Base-by-base conservation (phyloP, 2,113 vertebrate species). In the Neomonachus schauinslandi region DNA sequence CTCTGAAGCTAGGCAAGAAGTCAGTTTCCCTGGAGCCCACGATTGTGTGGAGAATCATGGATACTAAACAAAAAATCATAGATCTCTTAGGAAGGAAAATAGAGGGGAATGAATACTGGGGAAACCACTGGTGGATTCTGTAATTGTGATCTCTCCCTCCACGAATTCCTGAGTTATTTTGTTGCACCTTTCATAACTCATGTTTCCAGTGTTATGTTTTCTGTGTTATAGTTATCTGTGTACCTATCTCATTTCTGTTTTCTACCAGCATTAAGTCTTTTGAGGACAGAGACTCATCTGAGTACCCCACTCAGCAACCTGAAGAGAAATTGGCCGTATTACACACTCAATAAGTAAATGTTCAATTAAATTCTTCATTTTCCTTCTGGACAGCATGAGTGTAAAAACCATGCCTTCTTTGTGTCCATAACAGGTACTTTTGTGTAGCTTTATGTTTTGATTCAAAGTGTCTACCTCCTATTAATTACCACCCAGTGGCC, bases 51-150 rank as follows among this genome's bases (percentile, higher is more conserved):
- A 84, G n/a, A 86, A 55, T 16, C 7, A 21, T 49, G 16, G 31
- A 36, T 72, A 33, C 21, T n/a, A 53, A 91, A 42, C 28, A 80
- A 95, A 94, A 90, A 94, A 87, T 42, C n/a, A 67, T 74, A 84
- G 21, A 16, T 81, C 19, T 65, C 11, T 51, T 71, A 74, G 42
- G 21, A 84, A 92, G 51, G 11, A 81, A 90, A 91, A 94, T 21
- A 26, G 55, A 79, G 16, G 33, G 18, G 21, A 19, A 69, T 76
- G 49, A 31, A 51, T 9, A 80, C 2, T 63, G 26, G 9, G 24
- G 36, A 49, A 26, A 26, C 61, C 24, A 59, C 11, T 39, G 22
- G 16, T 69, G 0, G 39, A 46, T 83, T 91, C 83, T 94, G 10
- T 53, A 79, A 77, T 59, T 59, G 18, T 57, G 59, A 69, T 72